Conservation (phyloP, 2,113 vertebrate species). For the Eubucco bourcierii region DNA sequence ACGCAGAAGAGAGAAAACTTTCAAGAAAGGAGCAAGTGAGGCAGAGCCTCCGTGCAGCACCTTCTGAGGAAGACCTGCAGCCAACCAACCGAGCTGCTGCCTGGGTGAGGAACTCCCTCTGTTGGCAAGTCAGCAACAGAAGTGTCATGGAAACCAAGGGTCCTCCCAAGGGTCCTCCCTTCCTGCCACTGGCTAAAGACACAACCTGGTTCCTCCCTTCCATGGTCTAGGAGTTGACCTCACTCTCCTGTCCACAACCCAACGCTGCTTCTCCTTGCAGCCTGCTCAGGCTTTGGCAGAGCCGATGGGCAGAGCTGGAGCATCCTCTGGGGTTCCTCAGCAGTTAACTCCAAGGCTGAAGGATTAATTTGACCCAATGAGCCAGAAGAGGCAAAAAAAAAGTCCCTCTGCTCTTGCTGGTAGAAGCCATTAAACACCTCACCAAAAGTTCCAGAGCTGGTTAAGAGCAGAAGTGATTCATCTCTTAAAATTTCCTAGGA, state of each 20-base stretch:
- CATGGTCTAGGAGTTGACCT: background rate
- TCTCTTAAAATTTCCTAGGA: background rate
- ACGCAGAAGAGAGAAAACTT: background rate
- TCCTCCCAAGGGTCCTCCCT: fast-evolving
- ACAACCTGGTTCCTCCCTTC: background rate
- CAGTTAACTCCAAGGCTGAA: background rate
- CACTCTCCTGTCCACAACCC: background rate
- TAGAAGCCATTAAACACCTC: background rate
- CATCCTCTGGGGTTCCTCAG: background rate
- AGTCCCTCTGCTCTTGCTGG: background rate
- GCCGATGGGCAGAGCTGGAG: background rate
- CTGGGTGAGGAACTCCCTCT: background rate
- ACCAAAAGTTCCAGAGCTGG: background rate
- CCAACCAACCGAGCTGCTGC: background rate
- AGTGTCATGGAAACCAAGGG: background rate
- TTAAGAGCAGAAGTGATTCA: background rate
- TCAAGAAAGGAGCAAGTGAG: background rate
- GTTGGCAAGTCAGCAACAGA: background rate
- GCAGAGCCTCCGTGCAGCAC: background rate
- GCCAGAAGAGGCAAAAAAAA: background rate
- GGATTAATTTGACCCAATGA: background rate
- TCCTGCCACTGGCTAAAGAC: background rate
- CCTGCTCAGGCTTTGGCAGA: background rate
- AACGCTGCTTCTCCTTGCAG: background rate
- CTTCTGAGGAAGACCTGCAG: background rate